phyloP scores from a whole-genome alignment of 2,113 vertebrate species.

The Ceyx cyanopectus region DNA sequence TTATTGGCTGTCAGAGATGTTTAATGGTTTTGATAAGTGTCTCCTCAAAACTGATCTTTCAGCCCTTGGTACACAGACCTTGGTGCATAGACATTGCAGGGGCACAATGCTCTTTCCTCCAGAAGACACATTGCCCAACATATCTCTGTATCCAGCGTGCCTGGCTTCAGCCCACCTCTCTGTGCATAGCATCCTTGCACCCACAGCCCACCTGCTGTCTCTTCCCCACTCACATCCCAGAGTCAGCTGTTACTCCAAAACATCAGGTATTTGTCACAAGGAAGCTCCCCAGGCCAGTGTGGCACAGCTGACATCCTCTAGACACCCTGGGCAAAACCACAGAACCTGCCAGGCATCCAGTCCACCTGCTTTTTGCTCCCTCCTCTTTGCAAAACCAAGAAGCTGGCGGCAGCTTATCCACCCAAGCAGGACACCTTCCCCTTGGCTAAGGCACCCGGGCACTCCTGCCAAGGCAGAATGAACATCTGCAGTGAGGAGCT shows the following conservation, averaged over 20 bases:
- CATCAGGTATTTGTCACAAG: background rate
- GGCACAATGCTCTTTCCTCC: background rate
- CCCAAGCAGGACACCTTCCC: background rate
- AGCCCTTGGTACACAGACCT: background rate
- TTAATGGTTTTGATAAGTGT: background rate
- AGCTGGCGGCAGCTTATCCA: background rate
- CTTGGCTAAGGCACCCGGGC: background rate
- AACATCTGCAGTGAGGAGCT: background rate
- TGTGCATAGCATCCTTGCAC: background rate
- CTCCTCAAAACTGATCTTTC: background rate
- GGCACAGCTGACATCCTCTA: background rate
- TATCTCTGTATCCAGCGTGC: rapidly evolving
- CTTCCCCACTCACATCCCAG: background rate
- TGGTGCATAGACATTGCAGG: background rate
- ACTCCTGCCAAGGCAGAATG: background rate
- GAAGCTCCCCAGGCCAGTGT: background rate
- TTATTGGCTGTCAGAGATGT: background rate
- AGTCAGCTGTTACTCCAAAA: background rate
- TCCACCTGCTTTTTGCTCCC: background rate
- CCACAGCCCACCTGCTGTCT: background rate
- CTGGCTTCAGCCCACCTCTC: background rate
- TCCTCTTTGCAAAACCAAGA: background rate
- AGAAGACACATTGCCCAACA: background rate
- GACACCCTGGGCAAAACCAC: background rate
- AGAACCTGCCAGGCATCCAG: background rate